These are phyloP conservation scores for Mormyrops boulengeri DNA, from an alignment of 2,797 vertebrate genomes.

Conservation along the genomic window DNA sequence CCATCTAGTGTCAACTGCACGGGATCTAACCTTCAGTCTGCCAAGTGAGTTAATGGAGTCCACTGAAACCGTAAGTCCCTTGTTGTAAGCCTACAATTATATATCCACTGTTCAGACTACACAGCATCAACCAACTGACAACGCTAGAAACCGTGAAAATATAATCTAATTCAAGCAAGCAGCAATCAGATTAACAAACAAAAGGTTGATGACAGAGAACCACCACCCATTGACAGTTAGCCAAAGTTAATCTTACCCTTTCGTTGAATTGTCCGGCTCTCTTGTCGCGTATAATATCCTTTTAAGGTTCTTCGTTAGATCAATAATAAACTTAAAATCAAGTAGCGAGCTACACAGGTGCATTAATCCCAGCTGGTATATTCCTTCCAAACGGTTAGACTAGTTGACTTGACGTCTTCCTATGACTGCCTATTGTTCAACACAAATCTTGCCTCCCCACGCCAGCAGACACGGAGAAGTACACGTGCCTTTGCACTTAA, in stretches of 20 bases:
- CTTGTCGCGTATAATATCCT: background rate
- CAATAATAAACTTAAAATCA: background rate
- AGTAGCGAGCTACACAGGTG: background rate
- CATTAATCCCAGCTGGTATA: background rate
- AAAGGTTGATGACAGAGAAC: background rate
- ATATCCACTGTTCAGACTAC: background rate
- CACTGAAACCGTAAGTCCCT: background rate
- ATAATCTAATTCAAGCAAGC: background rate
- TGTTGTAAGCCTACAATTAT: background rate
- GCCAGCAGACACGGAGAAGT: constrained; percentile 51
- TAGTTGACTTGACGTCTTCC: background rate
- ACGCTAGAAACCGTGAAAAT: background rate
- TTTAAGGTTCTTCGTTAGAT: background rate
- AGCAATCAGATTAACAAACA: background rate
- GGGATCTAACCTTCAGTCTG: background rate
- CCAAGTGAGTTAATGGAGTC: background rate
- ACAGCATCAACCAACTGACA: background rate
- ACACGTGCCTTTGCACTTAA: constrained; percentile 50
- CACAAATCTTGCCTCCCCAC: constrained; percentile 20
- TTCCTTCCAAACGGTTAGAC: background rate
- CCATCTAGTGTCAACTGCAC: background rate
- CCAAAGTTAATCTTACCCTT: constrained; percentile 14
- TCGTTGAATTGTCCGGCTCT: background rate
- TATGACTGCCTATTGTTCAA: background rate
- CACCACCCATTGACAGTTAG: background rate